These are phyloP conservation scores for Dasyprocta punctata DNA, from an alignment of 2,113 vertebrate species.

Conservation along the genomic window DNA sequence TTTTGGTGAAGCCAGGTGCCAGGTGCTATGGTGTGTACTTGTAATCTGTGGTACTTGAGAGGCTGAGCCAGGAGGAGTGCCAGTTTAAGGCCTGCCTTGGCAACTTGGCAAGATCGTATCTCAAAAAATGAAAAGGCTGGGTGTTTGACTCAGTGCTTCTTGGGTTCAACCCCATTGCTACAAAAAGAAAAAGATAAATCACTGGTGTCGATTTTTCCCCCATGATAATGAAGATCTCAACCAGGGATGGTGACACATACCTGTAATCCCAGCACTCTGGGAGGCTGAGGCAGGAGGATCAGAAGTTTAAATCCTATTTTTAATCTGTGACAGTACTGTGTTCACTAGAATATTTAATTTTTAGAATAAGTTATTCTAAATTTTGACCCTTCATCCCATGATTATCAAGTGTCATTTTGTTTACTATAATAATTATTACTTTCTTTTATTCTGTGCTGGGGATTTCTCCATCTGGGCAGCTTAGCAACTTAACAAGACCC, in stretches of 20 bases:
- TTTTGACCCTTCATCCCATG: not conserved
- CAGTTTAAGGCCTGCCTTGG: not conserved
- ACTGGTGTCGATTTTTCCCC: not conserved
- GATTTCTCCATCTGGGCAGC: not conserved
- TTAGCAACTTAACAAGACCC: not conserved
- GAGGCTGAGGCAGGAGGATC: not conserved
- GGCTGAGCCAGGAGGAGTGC: not conserved
- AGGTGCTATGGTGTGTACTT: not conserved
- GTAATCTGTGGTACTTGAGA: not conserved
- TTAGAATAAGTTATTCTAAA: not conserved
- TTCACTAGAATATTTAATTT: not conserved
- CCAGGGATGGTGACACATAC: not conserved
- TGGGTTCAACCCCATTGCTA: not conserved
- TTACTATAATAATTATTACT: not conserved
- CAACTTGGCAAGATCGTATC: not conserved
- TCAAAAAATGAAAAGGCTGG: not conserved
- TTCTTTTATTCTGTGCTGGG: not conserved
- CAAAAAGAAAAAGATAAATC: not conserved
- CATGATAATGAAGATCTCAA: not conserved
- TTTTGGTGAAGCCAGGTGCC: not conserved
- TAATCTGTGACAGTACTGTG: not conserved
- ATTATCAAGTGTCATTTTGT: not conserved
- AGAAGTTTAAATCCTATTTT: not conserved
- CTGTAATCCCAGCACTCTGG: not conserved
- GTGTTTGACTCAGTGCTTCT: not conserved